These are phyloP conservation scores for Collichthys lucidus DNA, from an alignment of 2,113 vertebrate genomes.

Conservation along the genomic window DNA sequence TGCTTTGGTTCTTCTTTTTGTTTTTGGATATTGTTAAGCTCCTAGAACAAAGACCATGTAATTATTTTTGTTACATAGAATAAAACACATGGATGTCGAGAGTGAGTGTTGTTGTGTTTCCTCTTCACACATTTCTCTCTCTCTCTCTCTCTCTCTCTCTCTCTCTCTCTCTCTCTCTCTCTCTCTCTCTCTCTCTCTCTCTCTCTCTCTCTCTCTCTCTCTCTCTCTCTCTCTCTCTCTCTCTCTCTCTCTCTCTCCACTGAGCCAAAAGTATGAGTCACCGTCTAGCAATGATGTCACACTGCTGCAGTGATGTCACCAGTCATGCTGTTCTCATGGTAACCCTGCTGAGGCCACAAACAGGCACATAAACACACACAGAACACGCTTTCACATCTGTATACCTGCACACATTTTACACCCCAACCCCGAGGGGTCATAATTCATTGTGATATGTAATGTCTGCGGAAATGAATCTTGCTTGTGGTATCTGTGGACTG, in stretches of 20 bases:
- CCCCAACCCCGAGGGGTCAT: not conserved
- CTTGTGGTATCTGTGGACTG: not conserved
- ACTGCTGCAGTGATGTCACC: constrained; percentile 79
- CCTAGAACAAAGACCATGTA: constrained; percentile 81
- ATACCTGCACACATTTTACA: not conserved
- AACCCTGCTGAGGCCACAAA: constrained; percentile 57
- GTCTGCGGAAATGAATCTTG: constrained; percentile 36
- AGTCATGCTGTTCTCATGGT: constrained; percentile 76
- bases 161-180: not conserved
- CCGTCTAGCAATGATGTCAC: constrained; percentile 76
- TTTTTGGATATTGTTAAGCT: constrained; percentile 74
- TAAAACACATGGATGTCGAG: constrained; percentile 82
- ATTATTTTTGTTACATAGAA: constrained; percentile 89
- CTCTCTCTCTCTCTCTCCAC: not conserved
- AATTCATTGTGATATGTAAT: constrained; percentile 22
- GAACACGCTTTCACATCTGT: not conserved
- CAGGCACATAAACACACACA: constrained; percentile 12
- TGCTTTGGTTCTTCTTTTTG: constrained; percentile 20
- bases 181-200: no score
- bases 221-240: no score
- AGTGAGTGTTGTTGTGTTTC: constrained; percentile 27
- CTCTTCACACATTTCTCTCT: not conserved
- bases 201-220: not conserved
- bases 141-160: no score
- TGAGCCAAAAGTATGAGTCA: constrained; percentile 78